These are phyloP conservation scores for Dolichomitus sp. DNA, from an alignment of 2,888 invertebrate genomes.

Conservation along the genomic window DNA sequence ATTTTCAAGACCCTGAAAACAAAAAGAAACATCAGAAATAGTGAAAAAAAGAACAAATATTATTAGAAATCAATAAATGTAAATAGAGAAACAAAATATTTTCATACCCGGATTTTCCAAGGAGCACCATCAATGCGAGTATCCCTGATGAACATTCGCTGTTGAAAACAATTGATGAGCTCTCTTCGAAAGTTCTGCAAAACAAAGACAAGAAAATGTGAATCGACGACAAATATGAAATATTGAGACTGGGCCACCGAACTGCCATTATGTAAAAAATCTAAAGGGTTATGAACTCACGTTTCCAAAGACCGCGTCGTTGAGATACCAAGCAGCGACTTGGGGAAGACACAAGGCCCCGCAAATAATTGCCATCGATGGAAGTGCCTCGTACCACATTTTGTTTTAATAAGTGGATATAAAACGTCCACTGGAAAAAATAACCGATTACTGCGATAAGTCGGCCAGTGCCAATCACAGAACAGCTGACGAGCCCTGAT, in stretches of 20 bases:
- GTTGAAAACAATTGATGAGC: background rate
- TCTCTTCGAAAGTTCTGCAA: slow-evolving; percentile 60
- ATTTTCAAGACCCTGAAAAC: slow-evolving; percentile 69
- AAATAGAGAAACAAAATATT: background rate
- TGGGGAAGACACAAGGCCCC: slow-evolving; percentile 54
- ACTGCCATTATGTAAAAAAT: slow-evolving; percentile 26
- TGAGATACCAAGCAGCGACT: slow-evolving; percentile 28
- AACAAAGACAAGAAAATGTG: background rate
- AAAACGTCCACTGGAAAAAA: slow-evolving; percentile 45
- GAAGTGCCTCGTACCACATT: slow-evolving; percentile 80
- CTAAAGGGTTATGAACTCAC: slow-evolving; percentile 67
- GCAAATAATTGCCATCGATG: slow-evolving; percentile 69
- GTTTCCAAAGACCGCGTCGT: slow-evolving; percentile 65
- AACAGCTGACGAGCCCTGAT: slow-evolving; percentile 24
- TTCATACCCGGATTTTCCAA: slow-evolving; percentile 64
- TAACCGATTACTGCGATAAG: slow-evolving; percentile 10
- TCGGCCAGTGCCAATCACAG: slow-evolving; percentile 19
- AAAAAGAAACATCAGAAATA: background rate
- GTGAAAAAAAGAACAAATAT: background rate
- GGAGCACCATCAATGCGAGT: slow-evolving; percentile 65
- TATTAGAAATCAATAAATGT: background rate
- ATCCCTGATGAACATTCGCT: slow-evolving; percentile 61
- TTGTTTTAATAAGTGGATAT: slow-evolving; percentile 40
- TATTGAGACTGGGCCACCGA: background rate
- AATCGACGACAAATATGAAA: background rate